Evolutionary conservation across 2,888 invertebrate genomes (phyloP).

Genomic region (Mallateleia sp.): DNA sequence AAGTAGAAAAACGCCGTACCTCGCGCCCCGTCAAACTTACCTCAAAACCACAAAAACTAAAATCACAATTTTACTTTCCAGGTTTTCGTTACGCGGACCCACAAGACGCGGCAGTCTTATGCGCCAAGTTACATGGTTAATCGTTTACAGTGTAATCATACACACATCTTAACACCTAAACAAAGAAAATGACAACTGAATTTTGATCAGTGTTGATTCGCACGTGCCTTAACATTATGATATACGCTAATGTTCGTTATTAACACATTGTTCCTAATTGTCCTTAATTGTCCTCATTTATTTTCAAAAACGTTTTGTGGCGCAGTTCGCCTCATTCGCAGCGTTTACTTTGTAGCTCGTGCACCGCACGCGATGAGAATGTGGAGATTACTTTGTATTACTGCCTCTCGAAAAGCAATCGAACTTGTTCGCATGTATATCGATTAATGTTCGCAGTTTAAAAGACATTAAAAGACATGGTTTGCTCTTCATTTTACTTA

Average conservation of each 20-base stretch:
- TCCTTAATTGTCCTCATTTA: background rate
- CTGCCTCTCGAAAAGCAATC: slow-evolving; percentile 66
- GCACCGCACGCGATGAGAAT: slow-evolving; percentile 61
- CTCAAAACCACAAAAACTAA: slow-evolving; percentile 21
- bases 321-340: background rate
- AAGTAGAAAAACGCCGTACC: background rate
- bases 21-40: background rate
- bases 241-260: slow-evolving; percentile 57
- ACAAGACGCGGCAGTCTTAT: background rate
- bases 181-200: slow-evolving; percentile 8
- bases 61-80: slow-evolving; percentile 49
- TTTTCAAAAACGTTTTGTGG: background rate
- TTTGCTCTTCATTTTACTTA: slow-evolving; percentile 46
- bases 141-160: background rate
- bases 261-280: background rate
- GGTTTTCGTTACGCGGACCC: slow-evolving; percentile 16
- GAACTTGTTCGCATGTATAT: slow-evolving; percentile 76
- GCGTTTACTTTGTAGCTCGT: slow-evolving; percentile 19
- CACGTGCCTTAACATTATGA: slow-evolving; percentile 54
- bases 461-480: slow-evolving; percentile 69
- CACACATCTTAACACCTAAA: too few species aligned
- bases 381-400: slow-evolving; percentile 52
- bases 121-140: background rate
- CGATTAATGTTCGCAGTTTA: slow-evolving; percentile 61
- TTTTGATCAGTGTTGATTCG: slow-evolving; percentile 52